Evolutionary conservation across 2,888 invertebrate genomes (phyloP).

Genomic region (Muschampia plurimacula): DNA sequence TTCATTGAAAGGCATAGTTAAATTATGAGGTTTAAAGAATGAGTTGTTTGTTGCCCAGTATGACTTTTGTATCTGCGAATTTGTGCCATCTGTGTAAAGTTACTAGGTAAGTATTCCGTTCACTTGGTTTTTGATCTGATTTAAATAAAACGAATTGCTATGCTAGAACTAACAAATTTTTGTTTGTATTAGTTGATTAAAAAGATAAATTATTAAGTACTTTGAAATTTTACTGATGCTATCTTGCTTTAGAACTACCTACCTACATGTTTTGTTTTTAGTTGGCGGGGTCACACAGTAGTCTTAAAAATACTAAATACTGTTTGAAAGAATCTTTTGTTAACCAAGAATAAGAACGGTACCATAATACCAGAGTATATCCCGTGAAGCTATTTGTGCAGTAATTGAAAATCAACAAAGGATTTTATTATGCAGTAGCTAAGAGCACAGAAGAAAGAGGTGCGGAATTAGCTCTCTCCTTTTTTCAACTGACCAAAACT

Average conservation of each 20-base stretch:
- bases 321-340: constrained; percentile 28
- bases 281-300: constrained; percentile 11
- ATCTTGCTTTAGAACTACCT: neutral
- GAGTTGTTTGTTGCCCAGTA: neutral
- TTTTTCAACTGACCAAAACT: constrained; percentile 29
- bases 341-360: constrained; percentile 46
- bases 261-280: neutral
- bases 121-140: no score
- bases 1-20: constrained; percentile 10
- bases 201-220: no score
- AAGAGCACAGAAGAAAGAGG: constrained; percentile 66
- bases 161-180: no score
- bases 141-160: no score
- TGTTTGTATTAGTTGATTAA: no score
- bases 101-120: no score
- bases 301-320: constrained; percentile 30
- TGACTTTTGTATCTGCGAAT: neutral
- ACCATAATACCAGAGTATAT: constrained; percentile 47
- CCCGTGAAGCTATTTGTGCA: constrained; percentile 49
- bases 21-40: neutral
- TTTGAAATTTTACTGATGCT: neutral
- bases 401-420: constrained; percentile 55
- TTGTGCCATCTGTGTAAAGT: no score
- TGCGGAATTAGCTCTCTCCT: constrained; percentile 44
- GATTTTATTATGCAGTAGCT: constrained; percentile 76